phyloP scores from a whole-genome alignment of 2,113 vertebrate genomes.

The Lepisosteus oculatus region DNA sequence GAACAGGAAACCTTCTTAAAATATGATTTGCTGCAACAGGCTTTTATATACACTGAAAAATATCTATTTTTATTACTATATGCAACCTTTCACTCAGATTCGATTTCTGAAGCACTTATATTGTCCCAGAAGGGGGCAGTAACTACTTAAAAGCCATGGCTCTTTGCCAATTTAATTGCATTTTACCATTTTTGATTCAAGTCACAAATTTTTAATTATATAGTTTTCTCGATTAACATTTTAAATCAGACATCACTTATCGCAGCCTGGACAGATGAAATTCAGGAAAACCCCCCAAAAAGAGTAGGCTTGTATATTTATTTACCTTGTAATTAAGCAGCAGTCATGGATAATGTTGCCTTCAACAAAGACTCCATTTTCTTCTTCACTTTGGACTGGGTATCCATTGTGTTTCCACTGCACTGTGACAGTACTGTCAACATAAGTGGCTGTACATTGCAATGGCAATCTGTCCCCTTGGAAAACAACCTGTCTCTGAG shows the following conservation, averaged over 20 bases:
- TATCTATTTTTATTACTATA: conserved; percentile 50
- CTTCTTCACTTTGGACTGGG: conserved; percentile 66
- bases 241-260: too few species aligned
- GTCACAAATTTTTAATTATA: conserved; percentile 22
- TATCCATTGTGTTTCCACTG: conserved; percentile 74
- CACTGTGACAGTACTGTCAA: conserved; percentile 67
- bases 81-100: conserved; percentile 23
- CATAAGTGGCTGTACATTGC: conserved; percentile 80
- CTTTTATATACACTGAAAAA: conserved; percentile 41
- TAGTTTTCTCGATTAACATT: too few species aligned
- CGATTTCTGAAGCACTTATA: conserved; percentile 2
- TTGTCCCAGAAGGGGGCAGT: conserved; percentile 39
- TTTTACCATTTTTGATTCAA: conserved; percentile 54
- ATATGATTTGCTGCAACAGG: too few species aligned
- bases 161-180: conserved; percentile 49
- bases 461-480: conserved; percentile 81
- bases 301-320: background rate
- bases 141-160: conserved; percentile 51
- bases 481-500: conserved; percentile 84
- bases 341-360: conserved; percentile 86
- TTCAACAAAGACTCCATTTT: conserved; percentile 74
- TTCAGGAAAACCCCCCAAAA: too few species aligned
- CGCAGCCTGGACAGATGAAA: too few species aligned
- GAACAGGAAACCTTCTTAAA: too few species aligned
- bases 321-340: conserved; percentile 83